Percentiles rank a stretch among this genome's conserved stretches.
Evolutionary conservation across 2,888 invertebrate genomes (phyloP).

Genomic region (Eurytoma adleriae): DNA sequence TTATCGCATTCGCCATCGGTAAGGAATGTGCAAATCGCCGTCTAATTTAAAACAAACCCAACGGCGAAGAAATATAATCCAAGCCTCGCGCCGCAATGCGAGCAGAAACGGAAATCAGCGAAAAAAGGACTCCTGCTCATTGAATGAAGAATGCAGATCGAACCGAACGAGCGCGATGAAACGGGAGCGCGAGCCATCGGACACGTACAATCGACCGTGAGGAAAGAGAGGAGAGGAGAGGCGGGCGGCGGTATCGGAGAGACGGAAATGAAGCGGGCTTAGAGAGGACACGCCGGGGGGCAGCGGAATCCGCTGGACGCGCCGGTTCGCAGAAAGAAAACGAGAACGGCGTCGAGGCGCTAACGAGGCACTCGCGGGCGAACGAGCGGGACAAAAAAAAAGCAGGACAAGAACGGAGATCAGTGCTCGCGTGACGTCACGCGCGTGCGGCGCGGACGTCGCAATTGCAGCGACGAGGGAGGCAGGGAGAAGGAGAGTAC

Average conservation of each 20-base stretch:
- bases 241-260: conserved; percentile 6
- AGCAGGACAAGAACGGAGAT: conserved; percentile 3
- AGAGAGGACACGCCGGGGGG: background rate
- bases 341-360: conserved; percentile 16
- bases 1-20: too few relatives aligned
- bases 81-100: background rate
- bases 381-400: background rate
- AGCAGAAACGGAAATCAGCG: conserved; percentile 42
- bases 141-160: conserved; percentile 8
- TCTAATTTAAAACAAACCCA: too few relatives aligned
- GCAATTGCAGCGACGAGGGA: too few relatives aligned
- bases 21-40: too few relatives aligned
- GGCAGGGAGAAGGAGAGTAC: background rate
- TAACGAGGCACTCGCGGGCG: conserved; percentile 36
- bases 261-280: conserved; percentile 6
- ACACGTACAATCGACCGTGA: too few relatives aligned
- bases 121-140: background rate
- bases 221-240: background rate
- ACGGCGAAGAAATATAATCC: conserved; percentile 29
- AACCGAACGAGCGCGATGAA: background rate
- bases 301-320: background rate
- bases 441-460: background rate
- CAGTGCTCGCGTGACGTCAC: conserved; percentile 19
- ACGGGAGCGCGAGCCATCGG: too few relatives aligned
- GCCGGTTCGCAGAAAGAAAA: conserved; percentile 41